Base-by-base conservation (phyloP, 1,140 invertebrate species). In the Rhizoglyphus robini region DNA sequence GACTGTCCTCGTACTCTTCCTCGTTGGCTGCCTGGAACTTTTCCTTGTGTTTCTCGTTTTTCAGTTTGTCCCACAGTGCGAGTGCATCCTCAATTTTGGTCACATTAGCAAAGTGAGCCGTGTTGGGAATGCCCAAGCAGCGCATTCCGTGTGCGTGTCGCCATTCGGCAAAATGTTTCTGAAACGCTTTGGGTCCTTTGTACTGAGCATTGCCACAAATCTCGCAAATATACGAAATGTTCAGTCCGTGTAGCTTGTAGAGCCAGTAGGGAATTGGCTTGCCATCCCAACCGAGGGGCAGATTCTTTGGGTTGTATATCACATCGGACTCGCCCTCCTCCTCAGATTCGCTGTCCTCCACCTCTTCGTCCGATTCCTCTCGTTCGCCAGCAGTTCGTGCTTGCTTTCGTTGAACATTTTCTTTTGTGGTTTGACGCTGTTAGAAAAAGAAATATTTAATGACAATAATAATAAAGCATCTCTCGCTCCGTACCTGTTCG, bases 171-270 rank as follows among this genome's bases (percentile, higher is more conserved):
- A 99, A 99, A 79, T 99, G 96, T 60, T 92, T 81, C 75, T 99
- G 96, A 75, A 99, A 99, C n/a, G 96, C 95, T 78, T 99, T 99
- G 0, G 96, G 96, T 0, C 96, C 96, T 78, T 98, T 96, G 77
- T 99, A 99, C 0, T 89, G 92, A 72, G 89, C 96, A 78, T 99
- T 99, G n/a, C 96, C 96, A 78, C 96, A 99, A 67, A 99, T 99
- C 77, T 99, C 96, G 77, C 96, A 99, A 67, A 89, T 94, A 75
- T 98, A 99, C 74, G 90, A 96, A 54, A 99, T 96, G 76, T 99
- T 99, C 0, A 99, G 80, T 0, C 96, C 96, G 76, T 99, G 96
- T 4, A 99, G 78, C 79, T 99, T 99, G 76, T 99, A 99, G 30
- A 99, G 77, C 96, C 96, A 99, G 76, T 99, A 99, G 0, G 96